A percentile compares a stretch with the other conserved stretches of the same genome.
Conservation (phyloP, 1,140 invertebrate genomes). For the Leptinotarsa lineolata region DNA sequence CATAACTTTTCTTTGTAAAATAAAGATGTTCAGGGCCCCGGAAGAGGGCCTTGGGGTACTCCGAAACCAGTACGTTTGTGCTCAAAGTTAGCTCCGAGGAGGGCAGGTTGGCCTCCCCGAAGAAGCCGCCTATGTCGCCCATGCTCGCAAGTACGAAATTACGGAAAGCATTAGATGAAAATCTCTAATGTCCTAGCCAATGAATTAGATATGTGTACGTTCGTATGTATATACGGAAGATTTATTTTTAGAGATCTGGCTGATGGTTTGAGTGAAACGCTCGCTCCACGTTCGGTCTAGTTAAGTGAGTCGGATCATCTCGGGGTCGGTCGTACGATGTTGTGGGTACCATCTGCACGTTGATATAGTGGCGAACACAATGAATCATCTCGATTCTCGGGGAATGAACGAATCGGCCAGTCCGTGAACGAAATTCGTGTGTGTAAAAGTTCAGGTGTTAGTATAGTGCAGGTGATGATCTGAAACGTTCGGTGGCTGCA, state of each 20-base stretch:
- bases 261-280: conserved; percentile 4
- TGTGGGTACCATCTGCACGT: conserved; percentile 4
- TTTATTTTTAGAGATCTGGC: conserved; percentile 8
- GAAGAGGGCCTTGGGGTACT: too few relatives aligned
- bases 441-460: conserved; percentile 1
- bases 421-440: neutral
- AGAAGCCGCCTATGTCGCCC: neutral
- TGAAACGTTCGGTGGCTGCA: neutral
- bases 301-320: neutral
- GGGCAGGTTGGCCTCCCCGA: neutral
- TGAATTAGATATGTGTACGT: conserved; percentile 4
- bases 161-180: neutral
- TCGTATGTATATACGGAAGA: conserved; percentile 1
- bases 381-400: neutral
- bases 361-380: conserved; percentile 3
- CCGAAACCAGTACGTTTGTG: too few relatives aligned
- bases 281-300: neutral
- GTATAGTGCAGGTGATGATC: conserved; percentile 1
- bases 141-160: neutral
- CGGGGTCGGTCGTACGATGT: conserved; percentile 3
- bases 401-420: neutral
- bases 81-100: neutral
- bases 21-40: too few relatives aligned
- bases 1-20: too few relatives aligned
- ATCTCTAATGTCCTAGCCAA: neutral